These are phyloP conservation scores for Solenopsis fugax DNA, from an alignment of 1,140 invertebrate genomes.

Conservation along the genomic window DNA sequence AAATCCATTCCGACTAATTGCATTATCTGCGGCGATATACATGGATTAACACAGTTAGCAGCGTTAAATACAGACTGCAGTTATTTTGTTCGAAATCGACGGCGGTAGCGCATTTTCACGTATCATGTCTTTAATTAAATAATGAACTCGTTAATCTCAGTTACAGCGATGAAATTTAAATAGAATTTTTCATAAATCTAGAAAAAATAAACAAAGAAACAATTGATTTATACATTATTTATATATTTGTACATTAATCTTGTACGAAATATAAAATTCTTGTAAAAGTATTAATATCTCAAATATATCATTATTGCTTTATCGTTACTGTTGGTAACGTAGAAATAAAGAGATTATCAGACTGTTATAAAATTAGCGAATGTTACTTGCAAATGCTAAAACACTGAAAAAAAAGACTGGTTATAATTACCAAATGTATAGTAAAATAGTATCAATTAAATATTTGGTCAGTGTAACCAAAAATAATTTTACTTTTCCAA, in stretches of 20 bases:
- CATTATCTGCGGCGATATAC: conserved; percentile 47
- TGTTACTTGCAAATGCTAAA: neutral
- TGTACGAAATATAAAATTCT: neutral
- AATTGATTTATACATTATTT: no score
- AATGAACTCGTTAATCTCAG: conserved; percentile 15
- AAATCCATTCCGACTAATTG: conserved; percentile 56
- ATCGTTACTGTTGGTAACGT: neutral
- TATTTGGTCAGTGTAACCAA: no score
- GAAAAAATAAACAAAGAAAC: neutral
- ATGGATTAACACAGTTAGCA: conserved; percentile 33
- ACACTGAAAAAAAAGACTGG: no score
- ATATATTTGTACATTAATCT: no score
- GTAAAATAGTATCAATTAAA: no score
- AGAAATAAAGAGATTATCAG: neutral
- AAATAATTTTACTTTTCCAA: no score
- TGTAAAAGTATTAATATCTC: neutral
- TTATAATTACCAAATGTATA: no score
- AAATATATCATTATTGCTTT: neutral
- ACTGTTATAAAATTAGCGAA: neutral
- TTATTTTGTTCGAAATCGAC: conserved; percentile 46
- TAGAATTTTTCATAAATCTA: neutral
- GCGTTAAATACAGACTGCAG: conserved; percentile 31
- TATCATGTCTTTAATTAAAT: conserved; percentile 20
- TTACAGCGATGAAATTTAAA: neutral
- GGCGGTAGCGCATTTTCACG: conserved; percentile 18